phyloP scores from a whole-genome alignment of 1,140 invertebrate genomes.

The Drosophila melanica region DNA sequence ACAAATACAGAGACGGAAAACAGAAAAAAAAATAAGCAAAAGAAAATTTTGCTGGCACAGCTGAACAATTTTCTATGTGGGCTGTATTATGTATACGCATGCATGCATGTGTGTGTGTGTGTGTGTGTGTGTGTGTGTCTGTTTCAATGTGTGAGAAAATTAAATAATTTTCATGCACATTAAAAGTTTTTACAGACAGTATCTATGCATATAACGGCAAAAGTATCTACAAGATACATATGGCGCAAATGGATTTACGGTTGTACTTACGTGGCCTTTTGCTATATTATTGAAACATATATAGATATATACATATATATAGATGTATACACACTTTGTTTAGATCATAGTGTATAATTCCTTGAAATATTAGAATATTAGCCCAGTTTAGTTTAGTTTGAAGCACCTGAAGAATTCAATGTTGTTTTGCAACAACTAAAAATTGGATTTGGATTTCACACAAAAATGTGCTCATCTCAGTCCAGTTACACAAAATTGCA shows the following conservation, averaged over 20 bases:
- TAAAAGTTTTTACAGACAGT: constrained; percentile 73
- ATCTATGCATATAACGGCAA: constrained; percentile 40
- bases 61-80: constrained; percentile 29
- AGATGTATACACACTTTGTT: constrained; percentile 22
- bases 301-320: not conserved
- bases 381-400: no score
- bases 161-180: constrained; percentile 82
- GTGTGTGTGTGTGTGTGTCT: constrained; percentile 13
- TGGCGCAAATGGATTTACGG: constrained; percentile 71
- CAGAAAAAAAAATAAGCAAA: not conserved
- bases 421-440: no score
- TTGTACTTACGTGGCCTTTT: constrained; percentile 61
- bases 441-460: no score
- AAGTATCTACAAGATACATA: constrained; percentile 77
- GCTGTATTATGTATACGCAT: constrained; percentile 23
- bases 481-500: constrained; percentile 21
- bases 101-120: constrained; percentile 34
- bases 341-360: constrained; percentile 2
- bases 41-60: constrained; percentile 58
- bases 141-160: constrained; percentile 66
- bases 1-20: constrained; percentile 7
- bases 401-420: no score
- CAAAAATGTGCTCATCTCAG: not conserved
- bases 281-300: no score
- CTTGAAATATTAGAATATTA: not conserved